Evolutionary conservation across 2,888 invertebrate species (phyloP).

Genomic region (Eueremaeus valkanovi): DNA sequence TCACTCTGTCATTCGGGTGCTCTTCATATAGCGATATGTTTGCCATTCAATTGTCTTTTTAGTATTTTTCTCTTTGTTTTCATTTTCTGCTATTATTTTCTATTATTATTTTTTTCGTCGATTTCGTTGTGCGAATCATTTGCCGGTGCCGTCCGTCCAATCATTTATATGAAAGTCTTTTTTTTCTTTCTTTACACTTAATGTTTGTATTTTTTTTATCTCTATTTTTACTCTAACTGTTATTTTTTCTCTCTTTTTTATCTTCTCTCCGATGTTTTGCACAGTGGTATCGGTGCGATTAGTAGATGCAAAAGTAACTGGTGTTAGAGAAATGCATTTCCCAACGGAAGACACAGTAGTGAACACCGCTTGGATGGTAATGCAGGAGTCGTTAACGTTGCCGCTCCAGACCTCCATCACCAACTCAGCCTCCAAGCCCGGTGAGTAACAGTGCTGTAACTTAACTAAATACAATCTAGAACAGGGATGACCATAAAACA

Average conservation of each 20-base stretch:
- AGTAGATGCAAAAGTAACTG: conserved; percentile 7
- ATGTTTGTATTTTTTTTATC: background rate
- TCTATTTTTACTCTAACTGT: background rate
- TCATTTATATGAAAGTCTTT: background rate
- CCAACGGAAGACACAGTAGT: conserved; percentile 13
- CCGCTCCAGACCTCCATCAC: conserved; percentile 18
- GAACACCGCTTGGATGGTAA: conserved; percentile 21
- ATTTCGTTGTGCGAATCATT: background rate
- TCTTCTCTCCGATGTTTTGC: too few species aligned
- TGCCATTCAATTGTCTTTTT: too few species aligned
- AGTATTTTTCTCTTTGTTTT: too few species aligned
- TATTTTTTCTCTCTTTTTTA: too few species aligned
- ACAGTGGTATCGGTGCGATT: conserved; percentile 21
- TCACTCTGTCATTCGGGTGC: too few species aligned
- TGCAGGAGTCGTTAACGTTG: conserved; percentile 14
- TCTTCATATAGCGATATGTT: too few species aligned
- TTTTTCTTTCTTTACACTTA: too few species aligned
- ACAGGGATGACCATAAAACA: too few species aligned
- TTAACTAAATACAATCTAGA: too few species aligned
- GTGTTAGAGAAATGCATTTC: conserved; percentile 10
- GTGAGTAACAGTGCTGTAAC: background rate
- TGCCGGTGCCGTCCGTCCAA: background rate
- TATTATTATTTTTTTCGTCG: background rate
- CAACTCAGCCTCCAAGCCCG: background rate
- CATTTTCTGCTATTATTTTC: too few species aligned